phyloP scores from a whole-genome alignment of 2,888 invertebrate genomes.

The Drosophila leonis region DNA sequence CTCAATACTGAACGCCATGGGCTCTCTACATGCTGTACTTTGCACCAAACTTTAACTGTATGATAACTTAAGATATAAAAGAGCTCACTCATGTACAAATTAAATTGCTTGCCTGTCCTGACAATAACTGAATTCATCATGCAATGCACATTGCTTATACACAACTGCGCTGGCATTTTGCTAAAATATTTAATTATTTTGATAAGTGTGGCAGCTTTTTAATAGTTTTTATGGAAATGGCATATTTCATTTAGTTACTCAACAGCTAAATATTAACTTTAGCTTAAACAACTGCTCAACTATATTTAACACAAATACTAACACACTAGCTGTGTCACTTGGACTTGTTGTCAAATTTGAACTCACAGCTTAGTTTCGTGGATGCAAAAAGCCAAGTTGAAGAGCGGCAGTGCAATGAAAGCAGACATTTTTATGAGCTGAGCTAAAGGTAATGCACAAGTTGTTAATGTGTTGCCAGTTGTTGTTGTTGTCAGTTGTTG shows the following conservation, averaged over 20 bases:
- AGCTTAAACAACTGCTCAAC: not conserved
- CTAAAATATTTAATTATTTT: not conserved
- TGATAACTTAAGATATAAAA: not conserved
- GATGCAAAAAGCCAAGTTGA: not conserved
- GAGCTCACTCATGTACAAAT: not conserved
- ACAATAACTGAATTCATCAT: no score
- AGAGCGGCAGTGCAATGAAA: constrained; percentile 1
- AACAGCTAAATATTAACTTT: not conserved
- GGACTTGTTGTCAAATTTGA: not conserved
- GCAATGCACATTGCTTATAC: not conserved
- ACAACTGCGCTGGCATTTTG: not conserved
- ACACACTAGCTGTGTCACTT: not conserved
- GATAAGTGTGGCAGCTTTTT: accelerated
- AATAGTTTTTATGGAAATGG: not conserved
- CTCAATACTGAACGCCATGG: not conserved
- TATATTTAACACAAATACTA: not conserved
- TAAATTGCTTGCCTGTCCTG: no score
- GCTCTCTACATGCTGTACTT: not conserved
- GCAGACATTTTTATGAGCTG: not conserved
- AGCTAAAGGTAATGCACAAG: constrained; percentile 10
- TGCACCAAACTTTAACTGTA: not conserved
- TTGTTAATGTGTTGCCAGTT: constrained; percentile 18
- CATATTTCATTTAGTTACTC: not conserved
- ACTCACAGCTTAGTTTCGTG: not conserved
- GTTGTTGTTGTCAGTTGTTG: constrained; percentile 13